Evolutionary conservation across 2,113 vertebrate species (phyloP).

Genomic region (Xenotilapia caudafasciata): DNA sequence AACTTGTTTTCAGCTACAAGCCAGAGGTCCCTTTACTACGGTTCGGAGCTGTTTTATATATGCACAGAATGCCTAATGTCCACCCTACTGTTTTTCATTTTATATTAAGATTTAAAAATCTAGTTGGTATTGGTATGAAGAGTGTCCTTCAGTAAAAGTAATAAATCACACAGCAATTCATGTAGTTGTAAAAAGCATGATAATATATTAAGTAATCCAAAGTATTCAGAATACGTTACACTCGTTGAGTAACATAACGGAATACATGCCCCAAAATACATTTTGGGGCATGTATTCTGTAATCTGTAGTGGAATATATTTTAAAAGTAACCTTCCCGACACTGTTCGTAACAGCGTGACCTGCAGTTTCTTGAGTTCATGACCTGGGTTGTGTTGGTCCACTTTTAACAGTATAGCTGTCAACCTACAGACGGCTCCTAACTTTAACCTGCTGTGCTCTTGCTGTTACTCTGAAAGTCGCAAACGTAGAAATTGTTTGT

Average conservation of each 20-base stretch:
- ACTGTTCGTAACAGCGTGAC: background rate
- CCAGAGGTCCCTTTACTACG: too few species aligned
- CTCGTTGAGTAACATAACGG: background rate
- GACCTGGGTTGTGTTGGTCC: background rate
- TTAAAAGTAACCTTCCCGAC: background rate
- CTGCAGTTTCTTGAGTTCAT: background rate
- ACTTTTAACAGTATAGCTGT: background rate
- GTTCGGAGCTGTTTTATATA: too few species aligned
- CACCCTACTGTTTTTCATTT: too few species aligned
- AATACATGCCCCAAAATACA: background rate
- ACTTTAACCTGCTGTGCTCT: background rate
- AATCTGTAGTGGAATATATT: background rate
- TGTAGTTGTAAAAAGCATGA: too few species aligned
- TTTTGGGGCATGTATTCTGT: background rate
- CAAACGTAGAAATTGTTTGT: background rate
- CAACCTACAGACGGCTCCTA: background rate
- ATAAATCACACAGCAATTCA: too few species aligned
- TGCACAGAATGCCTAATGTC: too few species aligned
- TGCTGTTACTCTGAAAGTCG: background rate
- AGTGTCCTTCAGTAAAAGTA: too few species aligned
- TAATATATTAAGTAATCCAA: background rate
- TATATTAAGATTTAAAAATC: too few species aligned
- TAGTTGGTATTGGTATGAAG: too few species aligned
- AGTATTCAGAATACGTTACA: background rate
- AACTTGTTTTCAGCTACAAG: too few species aligned